Conservation (phyloP, 2,797 vertebrate genomes). For the Paramormyrops hopkinsi region DNA sequence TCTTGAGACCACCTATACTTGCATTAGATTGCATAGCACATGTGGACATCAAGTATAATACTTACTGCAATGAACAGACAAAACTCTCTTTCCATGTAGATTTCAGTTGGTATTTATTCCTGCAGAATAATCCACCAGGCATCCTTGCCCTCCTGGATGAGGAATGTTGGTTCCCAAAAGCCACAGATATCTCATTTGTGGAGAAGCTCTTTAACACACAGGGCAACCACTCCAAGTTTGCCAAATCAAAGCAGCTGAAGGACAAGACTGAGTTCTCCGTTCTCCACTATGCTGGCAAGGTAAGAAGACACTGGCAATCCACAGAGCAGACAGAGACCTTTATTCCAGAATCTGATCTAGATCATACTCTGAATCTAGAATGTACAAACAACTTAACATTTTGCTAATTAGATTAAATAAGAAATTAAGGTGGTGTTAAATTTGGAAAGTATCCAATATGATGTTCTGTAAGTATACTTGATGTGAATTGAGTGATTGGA, state of each 20-base stretch:
- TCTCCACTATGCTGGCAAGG: conserved; percentile 89
- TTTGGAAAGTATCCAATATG: not conserved
- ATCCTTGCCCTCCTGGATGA: conserved; percentile 91
- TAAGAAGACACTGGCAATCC: conserved; percentile 41
- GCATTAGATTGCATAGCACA: not conserved
- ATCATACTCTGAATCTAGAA: not conserved
- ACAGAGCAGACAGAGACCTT: not conserved
- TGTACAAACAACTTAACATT: not conserved
- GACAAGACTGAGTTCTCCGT: conserved; percentile 91
- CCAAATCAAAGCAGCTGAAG: conserved; percentile 89
- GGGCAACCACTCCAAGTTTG: conserved; percentile 84
- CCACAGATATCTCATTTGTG: conserved; percentile 89
- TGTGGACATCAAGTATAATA: not conserved
- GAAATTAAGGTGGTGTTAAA: not conserved
- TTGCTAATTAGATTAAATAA: not conserved
- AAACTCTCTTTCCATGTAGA: not conserved
- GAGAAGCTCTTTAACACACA: conserved; percentile 87
- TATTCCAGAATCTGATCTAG: not conserved
- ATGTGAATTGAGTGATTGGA: not conserved
- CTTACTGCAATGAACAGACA: not conserved
- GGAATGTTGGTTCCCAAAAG: conserved; percentile 98
- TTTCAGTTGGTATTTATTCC: not conserved
- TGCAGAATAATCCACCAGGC: conserved; percentile 91
- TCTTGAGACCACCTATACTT: not conserved
- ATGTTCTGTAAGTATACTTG: not conserved